Conservation (phyloP, 2,113 vertebrate species). For the Ceuthmochares aereus region DNA sequence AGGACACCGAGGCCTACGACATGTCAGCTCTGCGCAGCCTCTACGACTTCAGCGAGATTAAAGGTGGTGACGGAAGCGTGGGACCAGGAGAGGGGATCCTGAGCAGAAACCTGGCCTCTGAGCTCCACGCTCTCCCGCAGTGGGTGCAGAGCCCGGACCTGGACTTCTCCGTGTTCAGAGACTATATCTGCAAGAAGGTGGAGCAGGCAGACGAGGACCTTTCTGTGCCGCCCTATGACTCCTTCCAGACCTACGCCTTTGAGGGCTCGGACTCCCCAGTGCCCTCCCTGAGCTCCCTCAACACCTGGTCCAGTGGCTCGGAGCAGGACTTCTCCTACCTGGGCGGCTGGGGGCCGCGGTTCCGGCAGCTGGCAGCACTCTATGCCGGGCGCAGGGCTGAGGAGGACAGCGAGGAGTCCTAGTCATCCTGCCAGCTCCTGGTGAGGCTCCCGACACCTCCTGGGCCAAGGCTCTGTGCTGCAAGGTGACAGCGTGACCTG, state of each 20-base stretch:
- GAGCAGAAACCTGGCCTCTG: conserved; percentile 57
- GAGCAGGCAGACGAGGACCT: conserved; percentile 93
- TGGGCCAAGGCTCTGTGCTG: fast-evolving
- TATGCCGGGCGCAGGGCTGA: conserved; percentile 84
- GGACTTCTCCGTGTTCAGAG: conserved; percentile 95
- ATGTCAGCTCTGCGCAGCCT: conserved; percentile 97
- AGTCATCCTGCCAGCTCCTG: conserved; percentile 61
- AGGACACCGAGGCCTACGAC: conserved; percentile 98
- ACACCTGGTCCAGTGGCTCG: conserved; percentile 89
- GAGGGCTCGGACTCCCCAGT: conserved; percentile 91
- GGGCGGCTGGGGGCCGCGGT: conserved; percentile 92
- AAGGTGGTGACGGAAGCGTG: conserved; percentile 80
- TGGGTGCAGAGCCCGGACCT: conserved; percentile 83
- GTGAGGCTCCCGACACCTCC: fast-evolving
- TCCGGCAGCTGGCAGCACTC: conserved; percentile 93
- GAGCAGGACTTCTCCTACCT: conserved; percentile 98
- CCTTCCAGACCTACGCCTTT: conserved; percentile 98
- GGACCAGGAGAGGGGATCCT: conserved; percentile 54
- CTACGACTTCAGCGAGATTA: conserved; percentile 93
- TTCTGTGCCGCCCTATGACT: conserved; percentile 96
- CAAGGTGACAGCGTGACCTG: not conserved
- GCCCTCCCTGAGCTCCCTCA: conserved; percentile 95
- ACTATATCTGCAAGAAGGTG: conserved; percentile 96
- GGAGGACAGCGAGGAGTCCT: conserved; percentile 85
- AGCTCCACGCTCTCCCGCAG: conserved; percentile 87